Conservation (phyloP, 1,140 invertebrate species). For the Metaphire vulgaris region DNA sequence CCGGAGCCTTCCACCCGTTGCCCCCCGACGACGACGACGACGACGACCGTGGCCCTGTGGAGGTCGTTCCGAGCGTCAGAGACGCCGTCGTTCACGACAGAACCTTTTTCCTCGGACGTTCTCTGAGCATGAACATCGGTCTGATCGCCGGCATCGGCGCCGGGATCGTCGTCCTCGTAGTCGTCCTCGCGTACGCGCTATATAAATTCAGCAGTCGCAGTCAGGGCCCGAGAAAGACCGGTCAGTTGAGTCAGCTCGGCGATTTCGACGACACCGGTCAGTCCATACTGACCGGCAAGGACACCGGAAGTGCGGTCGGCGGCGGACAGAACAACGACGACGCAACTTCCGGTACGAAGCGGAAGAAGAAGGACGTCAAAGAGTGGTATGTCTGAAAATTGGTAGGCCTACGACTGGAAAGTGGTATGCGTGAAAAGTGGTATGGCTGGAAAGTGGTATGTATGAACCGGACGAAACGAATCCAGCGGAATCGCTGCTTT, state of each 20-base stretch:
- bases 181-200: constrained; percentile 77
- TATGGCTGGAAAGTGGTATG: too few relatives aligned
- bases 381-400: constrained; percentile 78
- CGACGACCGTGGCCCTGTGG: not conserved
- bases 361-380: constrained; percentile 79
- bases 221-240: constrained; percentile 78
- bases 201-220: constrained; percentile 76
- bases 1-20: too few relatives aligned
- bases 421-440: too few relatives aligned
- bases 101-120: not conserved
- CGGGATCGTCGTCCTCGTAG: constrained; percentile 14
- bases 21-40: not conserved
- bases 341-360: constrained; percentile 56
- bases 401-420: not conserved
- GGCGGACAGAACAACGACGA: constrained; percentile 19
- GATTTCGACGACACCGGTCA: constrained; percentile 22
- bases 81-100: not conserved
- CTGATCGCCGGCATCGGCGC: constrained; percentile 23
- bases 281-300: constrained; percentile 28
- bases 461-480: too few relatives aligned
- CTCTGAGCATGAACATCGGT: constrained; percentile 18
- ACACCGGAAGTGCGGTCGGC: constrained; percentile 41
- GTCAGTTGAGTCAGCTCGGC: constrained; percentile 22
- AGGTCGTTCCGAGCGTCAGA: not conserved
- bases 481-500: too few relatives aligned